Base-by-base conservation (phyloP, 2,888 invertebrate species). In the Ametastegia equiseti region DNA sequence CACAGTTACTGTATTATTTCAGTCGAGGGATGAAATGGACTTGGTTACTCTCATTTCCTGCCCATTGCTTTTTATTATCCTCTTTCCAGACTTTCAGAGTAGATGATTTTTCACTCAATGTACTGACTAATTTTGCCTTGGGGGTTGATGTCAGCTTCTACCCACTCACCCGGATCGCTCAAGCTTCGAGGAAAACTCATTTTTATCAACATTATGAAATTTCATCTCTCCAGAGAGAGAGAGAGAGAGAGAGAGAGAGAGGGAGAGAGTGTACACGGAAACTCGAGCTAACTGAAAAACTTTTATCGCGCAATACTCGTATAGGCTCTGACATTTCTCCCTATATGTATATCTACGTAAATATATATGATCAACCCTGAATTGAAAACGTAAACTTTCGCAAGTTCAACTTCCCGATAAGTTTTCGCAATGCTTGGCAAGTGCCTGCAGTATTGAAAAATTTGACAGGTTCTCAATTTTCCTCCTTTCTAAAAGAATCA, bases 191-290 rank as follows among this genome's bases (percentile, higher is more conserved):
- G 71, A 45, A 71, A 71, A 71, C 27, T 47, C 23, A 47, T 71
- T 71, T 71, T 30, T n/a, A n/a, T 71, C 71, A 15, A 27, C 42
- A 30, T 71, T 71, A 19, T 75, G 19, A 54, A 54, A 71, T 71
- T 30, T 71, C 71, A n/a, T 30, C 15, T 45, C 47, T 47, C n/a
- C n/a, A n/a, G n/a, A n/a, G n/a, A n/a, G n/a, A n/a, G n/a, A n/a
- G n/a, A n/a, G n/a, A n/a, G n/a, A n/a, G n/a, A n/a, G n/a, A n/a
- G n/a, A n/a, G n/a, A n/a, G n/a, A n/a, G n/a, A n/a, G n/a, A n/a
- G n/a, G n/a, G n/a, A 47, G 27, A 71, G 36, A 19, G 30, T 30
- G 13, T 45, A 7, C 23, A 23, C 45, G 73, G 15, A 50, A 75
- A 54, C 9, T 54, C n/a, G 2, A 19, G 50, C 11, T 54, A 75